These are phyloP conservation scores for Bombus picipes DNA, from an alignment of 1,140 invertebrate species.

Conservation along the genomic window DNA sequence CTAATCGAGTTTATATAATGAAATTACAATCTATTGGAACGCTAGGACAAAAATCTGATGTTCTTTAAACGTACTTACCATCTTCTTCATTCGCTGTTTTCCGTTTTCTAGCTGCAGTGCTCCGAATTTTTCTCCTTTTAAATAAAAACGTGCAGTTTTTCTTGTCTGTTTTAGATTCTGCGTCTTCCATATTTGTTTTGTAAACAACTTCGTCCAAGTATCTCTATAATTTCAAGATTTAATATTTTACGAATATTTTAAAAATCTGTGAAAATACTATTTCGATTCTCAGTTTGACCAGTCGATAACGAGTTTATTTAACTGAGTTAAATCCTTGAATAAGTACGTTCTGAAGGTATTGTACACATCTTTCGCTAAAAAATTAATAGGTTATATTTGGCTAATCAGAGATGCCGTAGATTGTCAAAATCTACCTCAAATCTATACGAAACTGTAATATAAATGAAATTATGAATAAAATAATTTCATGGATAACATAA, in stretches of 20 bases:
- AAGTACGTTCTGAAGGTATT: not conserved
- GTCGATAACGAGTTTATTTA: not conserved
- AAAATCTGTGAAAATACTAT: not conserved
- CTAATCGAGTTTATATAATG: conserved; percentile 58
- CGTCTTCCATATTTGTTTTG: conserved; percentile 75
- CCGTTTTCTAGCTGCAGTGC: conserved; percentile 78
- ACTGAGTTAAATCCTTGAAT: conserved; percentile 24
- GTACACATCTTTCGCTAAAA: not conserved
- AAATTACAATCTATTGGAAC: conserved; percentile 66
- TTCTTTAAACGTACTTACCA: conserved; percentile 57
- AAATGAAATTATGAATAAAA: conserved; percentile 3
- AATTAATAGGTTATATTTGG: conserved; percentile 55
- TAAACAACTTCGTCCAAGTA: conserved; percentile 56
- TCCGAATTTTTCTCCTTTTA: conserved; percentile 80
- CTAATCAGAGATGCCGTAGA: not conserved
- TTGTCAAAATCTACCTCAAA: conserved; percentile 10
- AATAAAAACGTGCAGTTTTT: conserved; percentile 78
- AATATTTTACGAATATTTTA: conserved; percentile 1
- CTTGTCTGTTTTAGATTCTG: conserved; percentile 58
- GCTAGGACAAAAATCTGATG: not conserved
- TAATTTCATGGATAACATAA: not conserved
- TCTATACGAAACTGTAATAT: not conserved
- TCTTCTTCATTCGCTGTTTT: conserved; percentile 62
- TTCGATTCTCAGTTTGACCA: not conserved
- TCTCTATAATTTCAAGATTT: conserved; percentile 17